Conservation (phyloP, 2,797 vertebrate species). For the Thalassophryne amazonica region DNA sequence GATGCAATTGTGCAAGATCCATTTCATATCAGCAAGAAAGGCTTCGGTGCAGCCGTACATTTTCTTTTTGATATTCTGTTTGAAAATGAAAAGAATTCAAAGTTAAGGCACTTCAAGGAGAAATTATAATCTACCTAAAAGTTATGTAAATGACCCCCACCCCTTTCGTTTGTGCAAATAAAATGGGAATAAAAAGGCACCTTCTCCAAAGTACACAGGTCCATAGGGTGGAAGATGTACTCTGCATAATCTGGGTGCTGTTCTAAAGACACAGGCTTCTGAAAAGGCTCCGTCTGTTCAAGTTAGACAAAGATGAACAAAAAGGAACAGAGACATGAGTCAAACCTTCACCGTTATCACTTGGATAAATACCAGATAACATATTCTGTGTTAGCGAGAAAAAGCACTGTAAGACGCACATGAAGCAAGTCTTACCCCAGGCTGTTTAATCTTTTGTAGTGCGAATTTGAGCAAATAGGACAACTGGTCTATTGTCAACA, state of each 20-base stretch:
- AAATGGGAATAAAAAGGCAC: conserved; percentile 59
- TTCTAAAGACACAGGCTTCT: conserved; percentile 95
- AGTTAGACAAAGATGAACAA: conserved; percentile 2
- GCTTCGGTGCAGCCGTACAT: conserved; percentile 99
- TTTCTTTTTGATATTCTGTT: conserved; percentile 97
- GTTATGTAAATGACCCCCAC: neutral
- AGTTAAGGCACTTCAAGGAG: neutral
- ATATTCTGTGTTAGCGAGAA: neutral
- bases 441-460: conserved; percentile 99
- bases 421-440: conserved; percentile 86
- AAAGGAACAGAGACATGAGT: neutral
- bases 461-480: conserved; percentile 98
- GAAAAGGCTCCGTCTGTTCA: conserved; percentile 95
- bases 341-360: neutral
- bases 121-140: neutral
- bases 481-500: conserved; percentile 96
- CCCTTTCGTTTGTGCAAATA: neutral
- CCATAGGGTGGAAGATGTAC: conserved; percentile 99
- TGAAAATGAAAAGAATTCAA: conserved; percentile 19
- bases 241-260: conserved; percentile 98
- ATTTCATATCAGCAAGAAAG: conserved; percentile 97
- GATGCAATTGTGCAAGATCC: conserved; percentile 99
- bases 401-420: neutral
- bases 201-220: conserved; percentile 97
- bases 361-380: neutral